Evolutionary conservation across 2,113 vertebrate genomes (phyloP), one percentile per base, ranked within the genome.

Genomic region (Himantopus leucocephalus): DNA sequence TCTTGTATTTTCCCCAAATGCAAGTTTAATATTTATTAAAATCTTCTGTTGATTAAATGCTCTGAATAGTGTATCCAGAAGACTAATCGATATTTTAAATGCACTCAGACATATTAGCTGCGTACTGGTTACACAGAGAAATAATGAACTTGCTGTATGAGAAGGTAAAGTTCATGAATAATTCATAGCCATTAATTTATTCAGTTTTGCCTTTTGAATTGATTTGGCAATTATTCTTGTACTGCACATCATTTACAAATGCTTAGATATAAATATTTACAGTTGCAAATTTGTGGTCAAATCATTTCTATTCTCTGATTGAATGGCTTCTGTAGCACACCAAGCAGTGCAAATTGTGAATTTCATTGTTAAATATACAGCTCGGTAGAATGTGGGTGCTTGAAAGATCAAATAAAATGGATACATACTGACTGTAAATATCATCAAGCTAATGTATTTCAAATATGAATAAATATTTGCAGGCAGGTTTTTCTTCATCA

Each of bases 261-360:
- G 50, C 92, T 96, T 76, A 94, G 93, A 89, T 97, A 96, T 91
- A 97, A 96, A 94, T 96, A 95, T 97, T 97, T 97, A 97, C 94
- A 88, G 96, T 96, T 94, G 91, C 92, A 97, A 92, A 95, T 95
- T 79, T 95, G 91, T 0, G 89, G 94, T 96, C 89, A 88, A 79
- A 94, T 93, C 0, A 95, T 85, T 96, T 91, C 89, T 90, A 27
- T 82, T 95, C 74, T 90, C 68, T 92, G 80, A 91, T 35, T 88
- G 89, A 96, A 91, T 66, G 62, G 81, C 50, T 95, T 91, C 48
- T 92, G 67, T 76, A 95, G 74, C 89, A 79, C 93, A 89, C 77
- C 59, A 68, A 87, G 84, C 66, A 82, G 66, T 63, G 52, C 35
- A 95, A 95, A 95, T 75, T 87, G 88, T 76, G 89, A 94, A 85